Evolutionary conservation across 2,113 vertebrate species (phyloP).

Genomic region (Phrynosoma platyrhinos): DNA sequence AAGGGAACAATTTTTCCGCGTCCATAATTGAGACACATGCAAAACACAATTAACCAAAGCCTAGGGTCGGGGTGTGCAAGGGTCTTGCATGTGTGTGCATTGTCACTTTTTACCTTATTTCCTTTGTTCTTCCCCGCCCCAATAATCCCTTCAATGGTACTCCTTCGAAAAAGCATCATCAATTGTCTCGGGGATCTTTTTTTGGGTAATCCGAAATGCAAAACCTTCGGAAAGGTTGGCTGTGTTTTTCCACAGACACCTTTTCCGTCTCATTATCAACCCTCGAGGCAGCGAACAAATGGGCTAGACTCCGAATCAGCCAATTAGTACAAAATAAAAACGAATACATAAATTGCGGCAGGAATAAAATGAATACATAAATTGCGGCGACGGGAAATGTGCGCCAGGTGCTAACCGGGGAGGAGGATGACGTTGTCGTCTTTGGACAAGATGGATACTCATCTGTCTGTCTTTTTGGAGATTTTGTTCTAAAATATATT

Average conservation of each 20-base stretch:
- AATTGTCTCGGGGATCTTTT: fast-evolving
- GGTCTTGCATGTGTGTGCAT: no score
- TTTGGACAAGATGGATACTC: no score
- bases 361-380: background rate
- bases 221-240: background rate
- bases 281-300: background rate
- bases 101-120: background rate
- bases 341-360: background rate
- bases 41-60: background rate
- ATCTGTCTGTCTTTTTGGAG: no score
- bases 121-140: background rate
- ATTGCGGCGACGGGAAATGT: background rate
- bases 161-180: background rate
- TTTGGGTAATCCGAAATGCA: no score
- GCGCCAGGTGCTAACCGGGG: no score
- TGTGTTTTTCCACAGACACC: background rate
- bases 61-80: background rate
- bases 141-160: slow-evolving; percentile 19
- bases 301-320: no score
- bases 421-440: no score
- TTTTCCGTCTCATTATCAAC: background rate
- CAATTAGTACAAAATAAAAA: background rate
- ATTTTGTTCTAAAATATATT: no score
- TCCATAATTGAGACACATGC: background rate
- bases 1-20: background rate